A percentile compares a stretch with the other conserved stretches of the same genome.
These are phyloP conservation scores for Himalopsyche kuldschensis DNA, from an alignment of 2,888 invertebrate genomes.

Conservation along the genomic window DNA sequence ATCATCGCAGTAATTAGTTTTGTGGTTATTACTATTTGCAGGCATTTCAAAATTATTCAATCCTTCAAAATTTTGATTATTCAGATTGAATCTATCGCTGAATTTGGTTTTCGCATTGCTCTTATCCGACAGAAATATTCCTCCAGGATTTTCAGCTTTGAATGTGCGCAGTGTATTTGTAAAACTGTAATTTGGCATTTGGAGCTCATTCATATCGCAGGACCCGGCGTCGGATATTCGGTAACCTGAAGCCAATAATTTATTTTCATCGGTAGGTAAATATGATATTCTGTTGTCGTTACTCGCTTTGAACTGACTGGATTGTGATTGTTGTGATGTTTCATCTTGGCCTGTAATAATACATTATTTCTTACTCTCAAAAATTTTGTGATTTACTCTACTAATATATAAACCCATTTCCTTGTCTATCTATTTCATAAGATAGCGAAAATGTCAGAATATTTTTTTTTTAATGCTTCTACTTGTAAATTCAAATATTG, in stretches of 20 bases:
- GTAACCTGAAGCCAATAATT: slow-evolving; percentile 54
- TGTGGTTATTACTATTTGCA: slow-evolving; percentile 9
- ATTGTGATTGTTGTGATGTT: slow-evolving; percentile 37
- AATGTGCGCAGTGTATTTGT: slow-evolving; percentile 60
- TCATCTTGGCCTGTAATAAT: slow-evolving; percentile 1
- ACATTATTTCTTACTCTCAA: neutral
- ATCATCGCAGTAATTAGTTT: slow-evolving; percentile 10
- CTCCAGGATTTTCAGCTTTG: slow-evolving; percentile 53
- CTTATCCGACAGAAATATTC: slow-evolving; percentile 2
- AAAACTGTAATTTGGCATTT: slow-evolving; percentile 63
- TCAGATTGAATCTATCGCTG: slow-evolving; percentile 9
- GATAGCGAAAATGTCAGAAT: too few species aligned
- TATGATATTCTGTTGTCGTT: slow-evolving; percentile 45
- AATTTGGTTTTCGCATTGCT: slow-evolving; percentile 15
- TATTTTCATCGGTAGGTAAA: slow-evolving; percentile 58
- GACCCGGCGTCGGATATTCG: slow-evolving; percentile 46
- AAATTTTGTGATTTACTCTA: too few species aligned
- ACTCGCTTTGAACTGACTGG: slow-evolving; percentile 8
- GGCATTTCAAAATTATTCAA: slow-evolving; percentile 13
- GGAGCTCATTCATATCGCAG: slow-evolving; percentile 54
- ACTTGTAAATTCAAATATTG: too few species aligned
- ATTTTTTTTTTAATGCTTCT: too few species aligned
- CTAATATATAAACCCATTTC: too few species aligned
- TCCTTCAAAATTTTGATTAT: slow-evolving; percentile 3
- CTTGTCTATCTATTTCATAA: too few species aligned